phyloP scores from a whole-genome alignment of 2,113 vertebrate genomes.

The Amblyopsis rosae region DNA sequence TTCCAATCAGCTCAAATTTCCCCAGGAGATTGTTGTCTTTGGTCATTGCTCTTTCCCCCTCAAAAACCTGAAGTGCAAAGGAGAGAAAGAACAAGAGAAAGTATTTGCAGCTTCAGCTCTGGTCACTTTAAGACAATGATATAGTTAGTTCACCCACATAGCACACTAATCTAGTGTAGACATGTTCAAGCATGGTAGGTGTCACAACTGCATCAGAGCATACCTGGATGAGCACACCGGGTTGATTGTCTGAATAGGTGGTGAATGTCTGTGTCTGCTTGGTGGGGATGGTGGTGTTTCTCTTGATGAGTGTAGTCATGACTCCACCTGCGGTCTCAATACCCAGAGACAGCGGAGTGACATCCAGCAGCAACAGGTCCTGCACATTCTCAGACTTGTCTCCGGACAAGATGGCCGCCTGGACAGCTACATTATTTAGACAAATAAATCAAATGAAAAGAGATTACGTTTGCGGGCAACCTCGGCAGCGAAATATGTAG shows the following conservation, averaged over 20 bases:
- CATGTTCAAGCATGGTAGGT: too few species aligned
- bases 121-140: too few species aligned
- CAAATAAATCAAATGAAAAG: slow-evolving; percentile 7
- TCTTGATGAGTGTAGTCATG: slow-evolving; percentile 77
- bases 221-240: slow-evolving; percentile 77
- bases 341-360: slow-evolving; percentile 78
- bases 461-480: background rate
- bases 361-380: slow-evolving; percentile 77
- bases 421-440: slow-evolving; percentile 62
- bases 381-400: slow-evolving; percentile 79
- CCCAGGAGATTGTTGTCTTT: slow-evolving; percentile 80
- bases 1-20: slow-evolving; percentile 74
- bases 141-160: too few species aligned
- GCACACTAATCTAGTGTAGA: too few species aligned
- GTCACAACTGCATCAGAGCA: too few species aligned
- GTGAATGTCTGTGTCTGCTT: slow-evolving; percentile 78
- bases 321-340: slow-evolving; percentile 79
- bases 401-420: slow-evolving; percentile 78
- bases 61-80: slow-evolving; percentile 65
- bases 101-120: too few species aligned
- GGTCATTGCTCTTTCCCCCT: slow-evolving; percentile 79
- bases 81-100: background rate
- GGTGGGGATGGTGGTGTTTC: slow-evolving; percentile 79
- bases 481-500: background rate
- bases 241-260: slow-evolving; percentile 76